Evolutionary conservation across 2,888 invertebrate genomes (phyloP).

Genomic region (Amblyjoppa proteus): DNA sequence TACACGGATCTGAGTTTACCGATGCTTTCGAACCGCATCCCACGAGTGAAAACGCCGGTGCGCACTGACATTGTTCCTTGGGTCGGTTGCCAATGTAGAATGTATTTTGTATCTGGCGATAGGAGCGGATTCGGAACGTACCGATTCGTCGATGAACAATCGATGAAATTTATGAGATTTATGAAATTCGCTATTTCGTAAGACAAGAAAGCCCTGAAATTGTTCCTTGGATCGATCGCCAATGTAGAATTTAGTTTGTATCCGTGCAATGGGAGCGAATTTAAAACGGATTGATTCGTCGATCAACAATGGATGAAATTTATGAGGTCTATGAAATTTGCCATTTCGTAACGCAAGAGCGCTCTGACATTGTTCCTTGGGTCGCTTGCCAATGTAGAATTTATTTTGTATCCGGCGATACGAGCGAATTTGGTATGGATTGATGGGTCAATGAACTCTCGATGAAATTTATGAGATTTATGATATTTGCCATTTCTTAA

Average conservation of each 20-base stretch:
- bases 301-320: too few relatives aligned
- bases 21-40: conserved; percentile 60
- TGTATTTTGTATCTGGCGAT: conserved; percentile 6
- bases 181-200: too few relatives aligned
- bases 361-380: too few relatives aligned
- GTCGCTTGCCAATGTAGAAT: too few relatives aligned
- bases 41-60: conserved; percentile 49
- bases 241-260: conserved; percentile 33
- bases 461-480: neutral
- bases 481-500: too few relatives aligned
- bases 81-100: conserved; percentile 17
- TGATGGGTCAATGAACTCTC: neutral
- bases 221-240: neutral
- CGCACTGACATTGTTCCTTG: conserved; percentile 9
- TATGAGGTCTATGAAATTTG: neutral
- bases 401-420: neutral
- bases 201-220: neutral
- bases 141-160: neutral
- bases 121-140: conserved; percentile 18
- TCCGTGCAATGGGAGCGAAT: neutral
- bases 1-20: conserved; percentile 27
- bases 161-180: neutral
- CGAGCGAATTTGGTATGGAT: neutral
- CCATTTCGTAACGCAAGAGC: neutral
- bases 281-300: too few relatives aligned